Evolutionary conservation across 2,113 vertebrate species (phyloP).

Genomic region (Corydoras maculifer): DNA sequence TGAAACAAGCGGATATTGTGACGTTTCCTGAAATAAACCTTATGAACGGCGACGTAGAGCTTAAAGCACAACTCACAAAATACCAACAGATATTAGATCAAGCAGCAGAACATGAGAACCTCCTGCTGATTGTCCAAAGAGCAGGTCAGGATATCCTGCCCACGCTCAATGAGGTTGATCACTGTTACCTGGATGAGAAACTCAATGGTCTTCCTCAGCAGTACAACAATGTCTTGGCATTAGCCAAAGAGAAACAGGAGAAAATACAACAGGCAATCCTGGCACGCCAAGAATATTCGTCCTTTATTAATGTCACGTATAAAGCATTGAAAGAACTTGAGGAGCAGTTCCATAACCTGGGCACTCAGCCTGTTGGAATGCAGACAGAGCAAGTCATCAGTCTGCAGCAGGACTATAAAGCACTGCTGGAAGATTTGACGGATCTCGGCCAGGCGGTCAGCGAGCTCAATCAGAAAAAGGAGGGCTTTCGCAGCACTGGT

Average conservation of each 20-base stretch:
- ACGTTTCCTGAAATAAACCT: constrained; percentile 91
- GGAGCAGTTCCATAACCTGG: constrained; percentile 77
- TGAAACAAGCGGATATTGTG: constrained; percentile 83
- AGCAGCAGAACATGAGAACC: constrained; percentile 86
- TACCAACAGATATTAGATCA: constrained; percentile 86
- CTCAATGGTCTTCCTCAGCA: constrained; percentile 85
- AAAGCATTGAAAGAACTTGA: constrained; percentile 83
- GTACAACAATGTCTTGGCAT: constrained; percentile 73
- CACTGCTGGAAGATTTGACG: constrained; percentile 68
- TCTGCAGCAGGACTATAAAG: constrained; percentile 70
- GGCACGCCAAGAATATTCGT: constrained; percentile 79
- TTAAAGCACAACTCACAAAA: constrained; percentile 73
- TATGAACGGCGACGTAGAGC: constrained; percentile 71
- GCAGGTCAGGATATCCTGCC: constrained; percentile 87
- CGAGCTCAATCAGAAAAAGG: constrained; percentile 87
- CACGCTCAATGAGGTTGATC: constrained; percentile 85
- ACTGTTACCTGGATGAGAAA: constrained; percentile 86
- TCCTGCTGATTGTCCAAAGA: constrained; percentile 83
- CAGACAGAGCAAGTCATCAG: constrained; percentile 69
- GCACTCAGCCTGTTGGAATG: constrained; percentile 66
- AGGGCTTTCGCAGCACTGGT: constrained; percentile 83
- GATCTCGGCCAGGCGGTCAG: constrained; percentile 75
- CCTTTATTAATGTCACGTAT: constrained; percentile 80
- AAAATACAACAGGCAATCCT: constrained; percentile 82
- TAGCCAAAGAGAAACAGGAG: constrained; percentile 88